These are phyloP conservation scores for Tribolium madens DNA, from an alignment of 1,140 invertebrate species.

Conservation along the genomic window DNA sequence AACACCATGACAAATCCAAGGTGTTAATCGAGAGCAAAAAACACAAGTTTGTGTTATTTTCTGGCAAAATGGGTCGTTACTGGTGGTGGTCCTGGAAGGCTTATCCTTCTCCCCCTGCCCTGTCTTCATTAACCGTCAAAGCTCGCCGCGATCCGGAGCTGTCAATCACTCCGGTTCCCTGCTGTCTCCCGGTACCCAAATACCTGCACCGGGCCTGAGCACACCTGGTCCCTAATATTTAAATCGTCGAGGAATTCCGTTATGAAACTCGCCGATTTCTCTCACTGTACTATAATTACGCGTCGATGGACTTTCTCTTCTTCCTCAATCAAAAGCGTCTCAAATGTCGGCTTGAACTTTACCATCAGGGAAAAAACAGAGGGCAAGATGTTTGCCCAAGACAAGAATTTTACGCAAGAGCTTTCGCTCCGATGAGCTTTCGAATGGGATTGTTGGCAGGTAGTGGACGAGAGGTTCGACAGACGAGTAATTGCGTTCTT, in stretches of 20 bases:
- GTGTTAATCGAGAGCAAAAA: slow-evolving; percentile 47
- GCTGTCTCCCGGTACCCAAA: slow-evolving; percentile 39
- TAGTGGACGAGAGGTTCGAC: slow-evolving; percentile 3
- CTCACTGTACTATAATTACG: background rate
- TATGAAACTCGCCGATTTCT: slow-evolving; percentile 3
- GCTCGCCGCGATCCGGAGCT: slow-evolving; percentile 40
- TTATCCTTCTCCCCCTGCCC: slow-evolving; percentile 26
- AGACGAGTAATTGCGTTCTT: slow-evolving; percentile 10
- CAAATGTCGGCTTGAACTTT: slow-evolving; percentile 2
- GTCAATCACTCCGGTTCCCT: slow-evolving; percentile 39
- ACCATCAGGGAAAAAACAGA: background rate
- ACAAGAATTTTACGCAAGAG: slow-evolving; percentile 30
- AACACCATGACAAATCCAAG: slow-evolving; percentile 55
- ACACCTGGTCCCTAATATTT: slow-evolving; percentile 25
- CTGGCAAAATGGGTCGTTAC: background rate
- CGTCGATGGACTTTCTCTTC: background rate
- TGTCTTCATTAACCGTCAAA: slow-evolving; percentile 43
- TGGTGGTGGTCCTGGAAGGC: slow-evolving; percentile 10
- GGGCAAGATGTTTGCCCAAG: slow-evolving; percentile 19
- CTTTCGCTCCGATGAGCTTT: slow-evolving; percentile 26
- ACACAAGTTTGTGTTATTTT: background rate
- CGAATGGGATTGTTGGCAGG: slow-evolving; percentile 2
- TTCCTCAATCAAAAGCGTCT: background rate
- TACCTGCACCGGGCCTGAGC: slow-evolving; percentile 12
- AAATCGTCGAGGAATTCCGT: slow-evolving; percentile 7